Base-by-base conservation (phyloP, 1,140 invertebrate genomes). In the Drosophila grimshawi region DNA sequence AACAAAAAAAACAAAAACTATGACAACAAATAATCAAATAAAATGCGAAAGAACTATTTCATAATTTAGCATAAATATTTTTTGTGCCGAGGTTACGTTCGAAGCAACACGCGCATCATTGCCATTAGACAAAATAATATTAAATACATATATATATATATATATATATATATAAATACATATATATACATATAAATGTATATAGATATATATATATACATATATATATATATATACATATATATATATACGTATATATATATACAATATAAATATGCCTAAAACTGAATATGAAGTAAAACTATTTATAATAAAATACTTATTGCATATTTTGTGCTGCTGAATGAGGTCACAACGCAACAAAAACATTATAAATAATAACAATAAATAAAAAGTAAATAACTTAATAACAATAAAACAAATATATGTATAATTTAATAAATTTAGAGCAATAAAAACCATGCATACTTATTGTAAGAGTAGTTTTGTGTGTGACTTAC, bases 101-200 rank as follows among this genome's bases (percentile, higher is more conserved):
- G 78, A 82, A 88, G 80, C 77, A 88, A 89, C 85, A 89, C 85
- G 85, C 85, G 85, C 85, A 89, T 88, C 85, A 88, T 88, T 88
- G 85, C 85, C 85, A 88, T 88, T 88, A 88, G 85, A 83, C 80
- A 88, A 71, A 89, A 88, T 85, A 78, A 85, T 81, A 70, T 76
- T 71, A 85, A 68, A 80, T 70, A 80, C 64, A 74, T 35, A 72
- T 37, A 74, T 69, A 74, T 11, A 76, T 32, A 61, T 56, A 73
- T 46, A 53, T 39, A 52, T 51, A 73, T 51, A 67, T 39, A 67
- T 51, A 72, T 37, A 72, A 29, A 72, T 27, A 61, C 37, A 55
- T 8, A 73, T 37, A 53, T 55, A 55, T 45, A 67, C 55, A 69
- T 81, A n/a, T n/a, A n/a, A n/a, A n/a, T n/a, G n/a, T 8, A 73